Base-by-base conservation (phyloP, 2,113 vertebrate genomes). In the Trematocara macrostoma region DNA sequence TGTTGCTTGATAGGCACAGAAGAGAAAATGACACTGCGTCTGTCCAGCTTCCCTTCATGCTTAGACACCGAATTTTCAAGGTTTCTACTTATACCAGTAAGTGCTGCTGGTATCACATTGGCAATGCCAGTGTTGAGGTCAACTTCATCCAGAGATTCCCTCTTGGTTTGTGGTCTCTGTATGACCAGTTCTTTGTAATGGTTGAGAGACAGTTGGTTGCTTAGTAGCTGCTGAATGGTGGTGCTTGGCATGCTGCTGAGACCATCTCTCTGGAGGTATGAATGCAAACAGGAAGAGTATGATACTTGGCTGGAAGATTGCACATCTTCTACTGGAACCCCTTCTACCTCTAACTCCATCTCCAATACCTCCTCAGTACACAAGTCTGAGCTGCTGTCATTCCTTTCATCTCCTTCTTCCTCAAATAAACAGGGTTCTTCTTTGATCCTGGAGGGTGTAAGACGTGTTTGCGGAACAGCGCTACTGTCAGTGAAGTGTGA, bases 1-100 rank as follows among this genome's bases (percentile, higher is more conserved):
- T 95, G 96, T 95, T 95, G 97, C 94, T 98, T 97, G 71, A 97
- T 96, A 69, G 96, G 89, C 4, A 97, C 97, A 26, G 97, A 97
- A 91, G 98, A 98, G 95, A 99, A 99, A 92, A 99, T 99, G 87
- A 99, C 98, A 5, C 97, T 99, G 89, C 96, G 97, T 87, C 98
- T 96, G 96, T 98, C 98, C 40, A 97, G 94, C 84, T 98, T 97
- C n/a, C 95, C 95, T 88, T 98, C 97, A 89, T 97, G 96, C 84
- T 97, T 97, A 88, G 97, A 96, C 1, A 96, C 95, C 0, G 96
- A 96, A 87, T 96, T 95, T 88, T 96, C 94, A 85, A 96, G 96
- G 89, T 96, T 80, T 35, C 74, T 79, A 20, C 86, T 69, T 45
- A 45, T 76, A 35, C 84, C 78, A 29, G 55, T 69, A 57, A 83